A percentile compares a stretch with the other conserved stretches of the same genome.
These are phyloP conservation scores for Sitophilus oryzae DNA, from an alignment of 1,140 invertebrate genomes.

Conservation along the genomic window DNA sequence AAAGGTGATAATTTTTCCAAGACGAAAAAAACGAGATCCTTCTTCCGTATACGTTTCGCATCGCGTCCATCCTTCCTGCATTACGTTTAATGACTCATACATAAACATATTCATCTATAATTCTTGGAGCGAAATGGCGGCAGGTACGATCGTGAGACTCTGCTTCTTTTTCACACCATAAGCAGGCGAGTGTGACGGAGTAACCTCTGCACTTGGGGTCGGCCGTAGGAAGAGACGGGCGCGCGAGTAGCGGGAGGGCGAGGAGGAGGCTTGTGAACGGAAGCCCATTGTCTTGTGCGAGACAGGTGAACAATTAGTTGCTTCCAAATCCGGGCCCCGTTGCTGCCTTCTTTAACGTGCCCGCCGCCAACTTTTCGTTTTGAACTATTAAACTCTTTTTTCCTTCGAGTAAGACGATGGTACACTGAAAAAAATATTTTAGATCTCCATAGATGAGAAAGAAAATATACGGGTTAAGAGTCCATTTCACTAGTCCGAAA, in stretches of 20 bases:
- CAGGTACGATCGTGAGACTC: slow-evolving; percentile 35
- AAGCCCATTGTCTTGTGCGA: slow-evolving; percentile 23
- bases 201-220: slow-evolving; percentile 32
- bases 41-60: neutral
- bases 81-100: slow-evolving; percentile 34
- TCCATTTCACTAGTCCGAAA: no score
- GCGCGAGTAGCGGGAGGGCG: slow-evolving; percentile 20
- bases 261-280: slow-evolving; percentile 28
- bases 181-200: slow-evolving; percentile 32
- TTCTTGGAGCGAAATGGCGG: slow-evolving; percentile 25
- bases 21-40: neutral
- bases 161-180: slow-evolving; percentile 31
- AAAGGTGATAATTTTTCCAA: neutral
- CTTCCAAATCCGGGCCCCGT: slow-evolving; percentile 4
- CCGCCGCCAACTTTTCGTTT: no score
- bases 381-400: no score
- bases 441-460: no score
- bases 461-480: no score
- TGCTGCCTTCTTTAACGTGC: no score
- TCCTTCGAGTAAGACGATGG: no score
- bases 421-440: no score
- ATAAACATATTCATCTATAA: slow-evolving; percentile 35
- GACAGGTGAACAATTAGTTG: slow-evolving; percentile 33
- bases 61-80: slow-evolving; percentile 25
- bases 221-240: neutral